Evolutionary conservation across 1,140 invertebrate species (phyloP).

Genomic region (Paraescarpia echinospica): DNA sequence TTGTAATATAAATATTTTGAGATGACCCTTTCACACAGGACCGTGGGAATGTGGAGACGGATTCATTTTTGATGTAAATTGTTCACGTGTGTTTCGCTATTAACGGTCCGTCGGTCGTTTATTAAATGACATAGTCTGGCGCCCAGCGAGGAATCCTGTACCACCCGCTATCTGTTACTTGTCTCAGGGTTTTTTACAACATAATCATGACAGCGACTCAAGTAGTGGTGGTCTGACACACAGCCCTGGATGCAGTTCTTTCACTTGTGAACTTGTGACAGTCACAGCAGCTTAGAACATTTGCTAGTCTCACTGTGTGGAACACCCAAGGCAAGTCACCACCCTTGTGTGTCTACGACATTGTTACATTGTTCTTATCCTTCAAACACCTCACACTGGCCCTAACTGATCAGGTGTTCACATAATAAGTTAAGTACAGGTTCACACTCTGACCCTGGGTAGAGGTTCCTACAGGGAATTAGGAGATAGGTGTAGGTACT

Average conservation of each 20-base stretch:
- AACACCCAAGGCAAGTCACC: neutral
- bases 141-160: neutral
- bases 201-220: neutral
- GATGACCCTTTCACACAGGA: neutral
- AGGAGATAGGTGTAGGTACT: too few species aligned
- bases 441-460: too few species aligned
- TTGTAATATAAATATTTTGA: neutral
- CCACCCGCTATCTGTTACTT: neutral
- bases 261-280: neutral
- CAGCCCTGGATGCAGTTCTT: neutral
- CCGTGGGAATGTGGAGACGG: neutral
- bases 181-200: neutral
- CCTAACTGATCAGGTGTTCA: neutral
- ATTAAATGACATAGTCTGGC: neutral
- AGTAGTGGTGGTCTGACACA: neutral
- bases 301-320: neutral
- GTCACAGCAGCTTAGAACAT: neutral
- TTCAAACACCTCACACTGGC: neutral
- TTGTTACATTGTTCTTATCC: neutral
- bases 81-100: neutral
- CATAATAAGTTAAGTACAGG: too few species aligned
- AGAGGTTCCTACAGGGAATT: too few species aligned
- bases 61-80: conserved; percentile 2
- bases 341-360: neutral
- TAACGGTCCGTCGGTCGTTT: neutral